These are phyloP conservation scores for Vireo altiloquus DNA, from an alignment of 2,113 vertebrate genomes.

Conservation along the genomic window DNA sequence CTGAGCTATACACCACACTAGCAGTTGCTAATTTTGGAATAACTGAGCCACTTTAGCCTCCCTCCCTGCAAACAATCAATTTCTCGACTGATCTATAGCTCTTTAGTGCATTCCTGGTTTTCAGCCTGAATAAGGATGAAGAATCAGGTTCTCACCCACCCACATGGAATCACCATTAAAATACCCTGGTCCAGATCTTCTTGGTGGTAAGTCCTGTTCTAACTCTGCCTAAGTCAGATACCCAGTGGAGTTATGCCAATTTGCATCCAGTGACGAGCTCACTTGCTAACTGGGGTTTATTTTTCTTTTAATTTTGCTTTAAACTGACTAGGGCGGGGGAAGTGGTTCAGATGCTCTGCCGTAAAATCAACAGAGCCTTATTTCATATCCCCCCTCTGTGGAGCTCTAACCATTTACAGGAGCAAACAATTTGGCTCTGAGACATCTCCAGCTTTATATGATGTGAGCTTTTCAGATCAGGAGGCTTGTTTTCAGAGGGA, in stretches of 20 bases:
- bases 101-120: background rate
- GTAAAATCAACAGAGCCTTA: background rate
- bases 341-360: background rate
- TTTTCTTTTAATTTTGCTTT: constrained; percentile 9
- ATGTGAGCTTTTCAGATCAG: background rate
- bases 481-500: background rate
- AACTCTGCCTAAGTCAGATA: background rate
- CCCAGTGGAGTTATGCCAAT: background rate
- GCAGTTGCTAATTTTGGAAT: constrained; percentile 9
- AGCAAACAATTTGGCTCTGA: background rate
- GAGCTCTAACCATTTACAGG: background rate
- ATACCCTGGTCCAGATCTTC: background rate
- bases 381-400: constrained; percentile 3
- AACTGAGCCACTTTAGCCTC: background rate
- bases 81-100: background rate
- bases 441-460: background rate
- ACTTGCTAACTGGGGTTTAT: background rate
- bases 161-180: background rate
- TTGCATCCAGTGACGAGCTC: background rate
- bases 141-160: background rate
- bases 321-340: background rate
- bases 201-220: background rate
- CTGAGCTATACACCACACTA: background rate
- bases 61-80: background rate
- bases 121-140: background rate